Evolutionary conservation across 2,797 vertebrate genomes (phyloP).

Genomic region (Melanotaenia nigrans): DNA sequence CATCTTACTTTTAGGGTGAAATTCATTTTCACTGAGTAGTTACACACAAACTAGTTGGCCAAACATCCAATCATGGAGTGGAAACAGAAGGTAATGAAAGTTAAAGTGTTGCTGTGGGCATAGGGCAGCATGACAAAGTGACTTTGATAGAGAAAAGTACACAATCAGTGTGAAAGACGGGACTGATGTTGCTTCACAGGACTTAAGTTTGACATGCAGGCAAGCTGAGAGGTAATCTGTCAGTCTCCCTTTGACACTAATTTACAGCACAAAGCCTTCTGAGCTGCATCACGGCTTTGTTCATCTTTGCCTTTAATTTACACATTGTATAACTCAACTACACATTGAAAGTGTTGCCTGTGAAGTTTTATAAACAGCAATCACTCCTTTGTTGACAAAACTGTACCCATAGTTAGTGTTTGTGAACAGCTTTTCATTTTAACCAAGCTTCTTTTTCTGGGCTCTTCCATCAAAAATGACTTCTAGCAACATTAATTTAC

Average conservation of each 20-base stretch:
- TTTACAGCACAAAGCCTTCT: constrained; percentile 60
- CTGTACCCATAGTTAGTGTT: neutral
- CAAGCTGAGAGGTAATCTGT: constrained; percentile 64
- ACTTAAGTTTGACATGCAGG: constrained; percentile 58
- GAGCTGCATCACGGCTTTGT: constrained; percentile 45
- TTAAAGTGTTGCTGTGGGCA: constrained; percentile 34
- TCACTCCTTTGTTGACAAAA: constrained; percentile 3
- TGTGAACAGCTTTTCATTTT: neutral
- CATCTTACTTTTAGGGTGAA: constrained; percentile 17
- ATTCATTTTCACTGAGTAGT: neutral
- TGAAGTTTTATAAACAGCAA: neutral
- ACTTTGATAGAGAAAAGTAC: constrained; percentile 44
- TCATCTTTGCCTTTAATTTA: constrained; percentile 32
- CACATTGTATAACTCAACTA: constrained; percentile 12
- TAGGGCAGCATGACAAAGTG: constrained; percentile 48
- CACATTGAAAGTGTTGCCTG: neutral
- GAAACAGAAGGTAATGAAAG: constrained; percentile 37
- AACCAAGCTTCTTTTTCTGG: neutral
- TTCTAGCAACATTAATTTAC: constrained; percentile 21
- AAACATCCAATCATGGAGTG: constrained; percentile 13
- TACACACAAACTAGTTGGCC: constrained; percentile 1
- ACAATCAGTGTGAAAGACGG: constrained; percentile 41
- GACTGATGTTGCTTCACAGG: constrained; percentile 48
- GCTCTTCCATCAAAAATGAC: constrained; percentile 3
- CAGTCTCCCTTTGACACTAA: constrained; percentile 67